These are phyloP conservation scores for Carduelis carduelis DNA, from an alignment of 2,797 vertebrate genomes.

Conservation along the genomic window DNA sequence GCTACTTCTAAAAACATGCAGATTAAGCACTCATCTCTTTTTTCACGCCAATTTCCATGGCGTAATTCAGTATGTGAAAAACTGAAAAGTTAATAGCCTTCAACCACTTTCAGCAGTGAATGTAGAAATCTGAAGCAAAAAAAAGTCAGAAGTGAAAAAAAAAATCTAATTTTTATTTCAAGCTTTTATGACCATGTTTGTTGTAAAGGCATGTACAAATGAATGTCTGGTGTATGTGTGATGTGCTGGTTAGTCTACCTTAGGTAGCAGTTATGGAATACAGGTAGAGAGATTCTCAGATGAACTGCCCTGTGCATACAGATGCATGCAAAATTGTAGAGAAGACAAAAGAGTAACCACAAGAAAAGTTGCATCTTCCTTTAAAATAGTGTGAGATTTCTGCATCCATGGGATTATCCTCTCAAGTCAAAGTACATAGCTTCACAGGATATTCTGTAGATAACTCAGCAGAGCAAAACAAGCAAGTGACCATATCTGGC, in stretches of 20 bases:
- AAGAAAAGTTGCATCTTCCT: not conserved
- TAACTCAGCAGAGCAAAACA: not conserved
- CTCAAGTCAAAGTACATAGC: not conserved
- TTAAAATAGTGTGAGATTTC: not conserved
- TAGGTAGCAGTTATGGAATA: not conserved
- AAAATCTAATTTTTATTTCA: not conserved
- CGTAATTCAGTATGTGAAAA: not conserved
- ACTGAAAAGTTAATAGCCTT: not conserved
- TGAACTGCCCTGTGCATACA: not conserved
- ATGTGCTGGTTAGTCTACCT: not conserved
- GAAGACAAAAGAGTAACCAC: not conserved
- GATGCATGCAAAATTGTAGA: not conserved
- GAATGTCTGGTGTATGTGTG: not conserved
- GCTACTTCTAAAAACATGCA: not conserved
- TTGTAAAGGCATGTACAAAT: not conserved
- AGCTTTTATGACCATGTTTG: not conserved
- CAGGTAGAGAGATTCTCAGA: not conserved
- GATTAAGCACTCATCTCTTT: not conserved
- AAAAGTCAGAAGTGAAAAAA: not conserved
- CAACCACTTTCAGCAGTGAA: not conserved
- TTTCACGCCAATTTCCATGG: not conserved
- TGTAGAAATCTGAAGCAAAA: not conserved
- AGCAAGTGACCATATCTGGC: conserved; percentile 21
- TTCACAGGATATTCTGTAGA: not conserved
- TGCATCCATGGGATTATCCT: not conserved